Conservation (phyloP, 2,888 invertebrate species). For the Mesochorus sp. region DNA sequence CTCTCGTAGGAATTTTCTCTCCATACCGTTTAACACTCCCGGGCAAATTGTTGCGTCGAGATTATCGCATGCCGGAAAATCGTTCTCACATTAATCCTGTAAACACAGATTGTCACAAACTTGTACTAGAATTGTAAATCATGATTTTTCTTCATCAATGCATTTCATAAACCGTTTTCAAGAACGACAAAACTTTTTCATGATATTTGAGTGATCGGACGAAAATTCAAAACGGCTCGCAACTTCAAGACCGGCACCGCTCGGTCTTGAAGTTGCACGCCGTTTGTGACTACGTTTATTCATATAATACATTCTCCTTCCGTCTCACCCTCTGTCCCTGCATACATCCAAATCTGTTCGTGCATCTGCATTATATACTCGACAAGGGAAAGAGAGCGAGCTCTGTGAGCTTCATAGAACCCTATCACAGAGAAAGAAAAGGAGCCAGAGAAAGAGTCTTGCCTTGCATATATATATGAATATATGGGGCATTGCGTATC, state of each 20-base stretch:
- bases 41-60: slow-evolving; percentile 12
- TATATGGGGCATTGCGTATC: too few species aligned
- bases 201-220: too few species aligned
- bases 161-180: background rate
- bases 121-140: background rate
- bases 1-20: slow-evolving; percentile 17
- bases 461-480: slow-evolving; percentile 1
- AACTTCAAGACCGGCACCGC: background rate
- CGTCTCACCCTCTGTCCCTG: slow-evolving; percentile 18
- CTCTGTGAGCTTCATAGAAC: slow-evolving; percentile 40
- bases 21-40: background rate
- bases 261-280: slow-evolving; percentile 25
- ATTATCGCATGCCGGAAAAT: slow-evolving; percentile 1
- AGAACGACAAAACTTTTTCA: background rate
- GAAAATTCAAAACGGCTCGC: too few species aligned
- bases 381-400: slow-evolving; percentile 14
- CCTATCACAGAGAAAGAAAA: background rate
- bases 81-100: background rate
- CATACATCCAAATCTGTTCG: slow-evolving; percentile 69
- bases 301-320: background rate
- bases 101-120: background rate
- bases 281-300: slow-evolving; percentile 32
- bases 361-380: slow-evolving; percentile 65
- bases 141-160: too few species aligned
- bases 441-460: too few species aligned